Percentiles rank a stretch among this genome's conserved stretches.
Evolutionary conservation across 2,113 vertebrate genomes (phyloP).

Genomic region (Phylloscopus trochiloides): DNA sequence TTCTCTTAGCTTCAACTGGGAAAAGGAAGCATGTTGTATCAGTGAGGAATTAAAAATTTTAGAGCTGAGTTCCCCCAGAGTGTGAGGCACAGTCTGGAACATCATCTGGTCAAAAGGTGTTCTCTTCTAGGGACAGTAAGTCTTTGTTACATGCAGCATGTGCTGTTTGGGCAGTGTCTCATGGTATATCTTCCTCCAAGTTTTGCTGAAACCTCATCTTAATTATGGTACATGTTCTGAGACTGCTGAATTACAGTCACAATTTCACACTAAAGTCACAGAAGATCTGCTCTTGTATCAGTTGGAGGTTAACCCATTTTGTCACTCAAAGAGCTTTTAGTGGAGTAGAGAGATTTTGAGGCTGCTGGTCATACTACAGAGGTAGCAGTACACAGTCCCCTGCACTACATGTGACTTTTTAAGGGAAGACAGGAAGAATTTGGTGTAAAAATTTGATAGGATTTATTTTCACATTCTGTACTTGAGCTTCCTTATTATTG

Average conservation of each 20-base stretch:
- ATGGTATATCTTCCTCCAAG: not conserved
- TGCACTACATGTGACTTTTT: not conserved
- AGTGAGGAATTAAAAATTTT: not conserved
- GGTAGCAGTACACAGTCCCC: not conserved
- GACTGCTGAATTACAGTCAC: not conserved
- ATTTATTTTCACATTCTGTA: not conserved
- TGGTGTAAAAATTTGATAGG: not conserved
- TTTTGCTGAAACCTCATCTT: not conserved
- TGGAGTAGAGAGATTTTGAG: not conserved
- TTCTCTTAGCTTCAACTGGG: not conserved
- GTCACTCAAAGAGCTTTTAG: not conserved
- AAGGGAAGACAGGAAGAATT: not conserved
- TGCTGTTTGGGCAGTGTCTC: not conserved
- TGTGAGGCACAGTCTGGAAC: not conserved
- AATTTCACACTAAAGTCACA: not conserved
- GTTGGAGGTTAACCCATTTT: not conserved
- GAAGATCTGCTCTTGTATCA: not conserved
- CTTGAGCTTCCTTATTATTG: not conserved
- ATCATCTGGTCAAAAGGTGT: not conserved
- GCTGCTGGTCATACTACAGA: not conserved
- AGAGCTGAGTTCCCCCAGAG: not conserved
- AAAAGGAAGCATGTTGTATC: not conserved
- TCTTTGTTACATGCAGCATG: not conserved
- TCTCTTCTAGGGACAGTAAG: not conserved
- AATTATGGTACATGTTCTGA: not conserved